Base-by-base conservation (phyloP, 2,888 invertebrate genomes). In the Agonopterix alstromeriana region DNA sequence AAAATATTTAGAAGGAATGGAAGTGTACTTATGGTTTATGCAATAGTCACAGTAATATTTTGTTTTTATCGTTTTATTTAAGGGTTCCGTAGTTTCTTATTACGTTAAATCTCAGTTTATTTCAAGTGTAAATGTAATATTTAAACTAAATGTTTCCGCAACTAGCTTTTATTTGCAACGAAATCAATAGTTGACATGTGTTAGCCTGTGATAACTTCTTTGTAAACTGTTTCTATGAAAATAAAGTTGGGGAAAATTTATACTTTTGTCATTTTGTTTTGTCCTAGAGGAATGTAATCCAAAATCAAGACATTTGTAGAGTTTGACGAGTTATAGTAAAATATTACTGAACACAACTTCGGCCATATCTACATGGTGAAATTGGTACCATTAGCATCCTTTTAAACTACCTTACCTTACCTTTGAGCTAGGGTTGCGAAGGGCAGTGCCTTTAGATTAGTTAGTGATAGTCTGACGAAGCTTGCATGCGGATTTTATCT, bases 121-220 rank as follows among this genome's bases (percentile, higher is more conserved):
- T 38, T 10, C 10, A n/a, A 38, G 38, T 10, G 10, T 27, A 27
- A 27, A 27, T 27, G 27, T 27, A 27, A 27, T 27, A 27, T 43
- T 10, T 14, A 14, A n/a, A 12, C n/a, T 2, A 10, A 9, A 14
- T 43, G 14, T 43, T 12, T 43, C 17, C 12, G 8, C 14, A 14
- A 43, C 9, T 43, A 14, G 48, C 36, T 46, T 45, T 50, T 50
- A 27, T 55, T 53, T 52, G 43, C 67, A 63, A 62, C 55, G 54
- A 63, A 61, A 55, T 62, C 57, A 56, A 63, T 63, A 63, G 60
- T 73, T 66, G 61, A 64, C 70, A 73, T 72, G 68, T 67, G 68
- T 71, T 75, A 77, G 77, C 79, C 84, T 86, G 85, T 86, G 84
- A 85, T 84, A 81, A 77, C 70, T 76, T 72, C 75, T 83, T 80